phyloP scores from a whole-genome alignment of 2,113 vertebrate species.

The Thunnus thynnus region DNA sequence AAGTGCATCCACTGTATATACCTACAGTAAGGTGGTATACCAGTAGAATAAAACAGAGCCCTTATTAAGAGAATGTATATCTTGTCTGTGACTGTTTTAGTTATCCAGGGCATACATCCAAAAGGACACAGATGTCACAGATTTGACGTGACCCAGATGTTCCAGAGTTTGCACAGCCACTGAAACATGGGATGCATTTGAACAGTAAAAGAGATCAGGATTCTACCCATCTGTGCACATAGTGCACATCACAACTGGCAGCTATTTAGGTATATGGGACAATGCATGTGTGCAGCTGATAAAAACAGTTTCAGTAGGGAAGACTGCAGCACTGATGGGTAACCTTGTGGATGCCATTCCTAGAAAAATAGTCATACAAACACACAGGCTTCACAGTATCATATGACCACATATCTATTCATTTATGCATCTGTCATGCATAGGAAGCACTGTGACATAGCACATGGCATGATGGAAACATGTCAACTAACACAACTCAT shows the following conservation, averaged over 20 bases:
- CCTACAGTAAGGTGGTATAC: neutral
- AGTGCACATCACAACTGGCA: slow-evolving; percentile 56
- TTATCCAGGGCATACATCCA: slow-evolving; percentile 61
- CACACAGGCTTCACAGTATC: neutral
- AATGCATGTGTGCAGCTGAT: slow-evolving; percentile 56
- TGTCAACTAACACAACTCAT: slow-evolving; percentile 4
- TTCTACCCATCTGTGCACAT: slow-evolving; percentile 73
- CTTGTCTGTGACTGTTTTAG: slow-evolving; percentile 28
- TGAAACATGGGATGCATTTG: slow-evolving; percentile 67
- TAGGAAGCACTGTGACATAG: neutral
- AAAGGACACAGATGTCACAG: slow-evolving; percentile 75
- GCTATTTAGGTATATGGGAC: slow-evolving; percentile 55
- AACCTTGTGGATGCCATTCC: slow-evolving; percentile 26
- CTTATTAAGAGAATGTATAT: slow-evolving; percentile 25
- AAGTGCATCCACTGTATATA: slow-evolving; percentile 2
- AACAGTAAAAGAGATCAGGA: slow-evolving; percentile 69
- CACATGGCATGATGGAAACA: slow-evolving; percentile 12
- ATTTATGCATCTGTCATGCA: slow-evolving; percentile 21
- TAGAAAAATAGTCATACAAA: slow-evolving; percentile 7
- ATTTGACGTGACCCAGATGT: slow-evolving; percentile 74
- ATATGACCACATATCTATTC: slow-evolving; percentile 8
- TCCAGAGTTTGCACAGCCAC: slow-evolving; percentile 61
- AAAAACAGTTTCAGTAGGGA: slow-evolving; percentile 34
- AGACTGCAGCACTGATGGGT: neutral
- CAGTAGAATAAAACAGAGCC: slow-evolving; percentile 12